Evolutionary conservation across 2,888 invertebrate genomes (phyloP).

Genomic region (Leucozona laternaria): DNA sequence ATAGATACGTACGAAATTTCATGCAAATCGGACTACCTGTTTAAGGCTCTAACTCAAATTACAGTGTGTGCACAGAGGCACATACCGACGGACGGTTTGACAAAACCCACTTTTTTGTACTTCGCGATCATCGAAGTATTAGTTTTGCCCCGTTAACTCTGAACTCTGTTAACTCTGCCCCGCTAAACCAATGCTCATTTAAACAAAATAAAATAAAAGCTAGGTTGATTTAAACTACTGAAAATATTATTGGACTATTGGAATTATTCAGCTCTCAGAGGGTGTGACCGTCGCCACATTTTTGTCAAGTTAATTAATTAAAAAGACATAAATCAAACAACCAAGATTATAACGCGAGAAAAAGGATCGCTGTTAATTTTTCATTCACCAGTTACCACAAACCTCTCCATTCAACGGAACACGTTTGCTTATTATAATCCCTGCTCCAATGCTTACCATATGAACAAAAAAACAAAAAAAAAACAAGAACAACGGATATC

Average conservation of each 20-base stretch:
- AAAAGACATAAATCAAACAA: constrained; percentile 6
- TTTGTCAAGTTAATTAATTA: constrained; percentile 20
- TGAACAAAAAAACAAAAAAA: not conserved
- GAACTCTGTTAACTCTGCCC: too few species aligned
- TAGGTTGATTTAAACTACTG: not conserved
- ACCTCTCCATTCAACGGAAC: constrained; percentile 2
- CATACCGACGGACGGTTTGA: too few species aligned
- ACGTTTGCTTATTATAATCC: constrained; percentile 7
- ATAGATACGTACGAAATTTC: too few species aligned
- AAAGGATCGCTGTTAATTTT: constrained; percentile 2
- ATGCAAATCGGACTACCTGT: too few species aligned
- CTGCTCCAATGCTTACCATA: not conserved
- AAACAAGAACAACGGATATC: constrained; percentile 9
- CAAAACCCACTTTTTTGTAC: too few species aligned
- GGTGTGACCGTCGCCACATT: not conserved
- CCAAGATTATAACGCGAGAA: constrained; percentile 12
- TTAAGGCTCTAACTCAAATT: too few species aligned
- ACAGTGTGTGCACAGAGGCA: too few species aligned
- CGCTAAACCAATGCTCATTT: too few species aligned
- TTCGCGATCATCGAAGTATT: too few species aligned
- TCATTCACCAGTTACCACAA: not conserved
- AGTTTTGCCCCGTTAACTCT: too few species aligned
- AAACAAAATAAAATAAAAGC: too few species aligned
- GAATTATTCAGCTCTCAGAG: not conserved
- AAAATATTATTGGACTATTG: not conserved